Percentiles rank a stretch among this genome's conserved stretches.
Evolutionary conservation across 2,113 vertebrate genomes (phyloP).

Genomic region (Catharus fuscescens): DNA sequence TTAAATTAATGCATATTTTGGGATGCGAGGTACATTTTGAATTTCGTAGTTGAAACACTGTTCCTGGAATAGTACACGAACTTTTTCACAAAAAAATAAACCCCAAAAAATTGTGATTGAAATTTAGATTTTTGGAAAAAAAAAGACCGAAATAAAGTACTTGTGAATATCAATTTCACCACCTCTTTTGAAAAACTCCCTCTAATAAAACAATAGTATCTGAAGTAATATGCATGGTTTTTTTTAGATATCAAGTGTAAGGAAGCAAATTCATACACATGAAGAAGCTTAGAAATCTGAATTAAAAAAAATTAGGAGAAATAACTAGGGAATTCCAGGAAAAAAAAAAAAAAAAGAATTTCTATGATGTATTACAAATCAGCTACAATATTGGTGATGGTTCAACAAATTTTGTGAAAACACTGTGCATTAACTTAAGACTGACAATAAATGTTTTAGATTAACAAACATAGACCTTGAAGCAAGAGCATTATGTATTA

Average conservation of each 20-base stretch:
- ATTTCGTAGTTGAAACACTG: neutral
- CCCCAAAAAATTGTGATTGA: neutral
- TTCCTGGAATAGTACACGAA: neutral
- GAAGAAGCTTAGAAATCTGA: neutral
- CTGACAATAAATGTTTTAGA: neutral
- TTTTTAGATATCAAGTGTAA: neutral
- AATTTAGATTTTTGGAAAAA: neutral
- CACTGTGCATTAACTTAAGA: neutral
- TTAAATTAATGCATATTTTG: neutral
- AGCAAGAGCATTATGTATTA: neutral
- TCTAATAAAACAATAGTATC: neutral
- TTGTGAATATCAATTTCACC: neutral
- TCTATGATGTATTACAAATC: neutral
- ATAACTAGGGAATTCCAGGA: neutral
- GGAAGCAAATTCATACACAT: neutral
- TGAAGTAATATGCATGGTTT: neutral
- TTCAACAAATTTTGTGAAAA: neutral
- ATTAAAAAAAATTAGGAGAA: neutral
- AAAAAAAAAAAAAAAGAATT: neutral
- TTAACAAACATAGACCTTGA: neutral
- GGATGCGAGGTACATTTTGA: neutral
- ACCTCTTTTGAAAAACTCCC: neutral
- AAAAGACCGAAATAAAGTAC: neutral
- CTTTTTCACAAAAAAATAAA: neutral
- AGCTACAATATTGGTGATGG: neutral